Evolutionary conservation across 2,888 invertebrate genomes (phyloP).

Genomic region (Scotopteryx bipunctaria): DNA sequence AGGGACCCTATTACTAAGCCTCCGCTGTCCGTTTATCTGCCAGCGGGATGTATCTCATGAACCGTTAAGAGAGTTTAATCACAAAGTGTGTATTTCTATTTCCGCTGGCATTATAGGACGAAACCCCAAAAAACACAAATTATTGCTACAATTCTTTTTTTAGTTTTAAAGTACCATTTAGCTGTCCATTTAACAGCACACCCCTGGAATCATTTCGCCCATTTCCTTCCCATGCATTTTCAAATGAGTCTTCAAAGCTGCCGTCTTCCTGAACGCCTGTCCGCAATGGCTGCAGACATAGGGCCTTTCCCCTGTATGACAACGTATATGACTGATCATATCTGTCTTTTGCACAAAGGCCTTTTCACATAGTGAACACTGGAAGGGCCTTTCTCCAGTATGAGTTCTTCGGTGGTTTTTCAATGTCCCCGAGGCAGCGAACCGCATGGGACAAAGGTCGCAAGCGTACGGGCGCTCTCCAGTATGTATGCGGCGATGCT

Average conservation of each 20-base stretch:
- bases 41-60: too few species aligned
- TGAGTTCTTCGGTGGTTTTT: conserved; percentile 82
- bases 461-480: conserved; percentile 84
- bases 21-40: too few species aligned
- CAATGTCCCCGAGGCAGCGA: conserved; percentile 81
- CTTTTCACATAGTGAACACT: conserved; percentile 81
- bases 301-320: conserved; percentile 79
- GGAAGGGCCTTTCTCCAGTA: conserved; percentile 83
- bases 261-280: conserved; percentile 78
- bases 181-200: too few species aligned
- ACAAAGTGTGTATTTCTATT: too few species aligned
- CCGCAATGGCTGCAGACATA: conserved; percentile 75
- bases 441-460: conserved; percentile 82
- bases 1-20: too few species aligned
- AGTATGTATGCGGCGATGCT: conserved; percentile 83
- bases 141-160: too few species aligned
- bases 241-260: conserved; percentile 74
- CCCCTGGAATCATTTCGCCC: background rate
- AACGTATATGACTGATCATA: conserved; percentile 79
- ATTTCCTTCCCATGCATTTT: conserved; percentile 22
- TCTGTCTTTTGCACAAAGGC: conserved; percentile 84
- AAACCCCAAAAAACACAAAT: too few species aligned
- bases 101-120: too few species aligned
- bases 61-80: too few species aligned
- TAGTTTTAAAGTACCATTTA: too few species aligned